These are phyloP conservation scores for Oligia fasciuncula DNA, from an alignment of 2,888 invertebrate genomes.

Conservation along the genomic window DNA sequence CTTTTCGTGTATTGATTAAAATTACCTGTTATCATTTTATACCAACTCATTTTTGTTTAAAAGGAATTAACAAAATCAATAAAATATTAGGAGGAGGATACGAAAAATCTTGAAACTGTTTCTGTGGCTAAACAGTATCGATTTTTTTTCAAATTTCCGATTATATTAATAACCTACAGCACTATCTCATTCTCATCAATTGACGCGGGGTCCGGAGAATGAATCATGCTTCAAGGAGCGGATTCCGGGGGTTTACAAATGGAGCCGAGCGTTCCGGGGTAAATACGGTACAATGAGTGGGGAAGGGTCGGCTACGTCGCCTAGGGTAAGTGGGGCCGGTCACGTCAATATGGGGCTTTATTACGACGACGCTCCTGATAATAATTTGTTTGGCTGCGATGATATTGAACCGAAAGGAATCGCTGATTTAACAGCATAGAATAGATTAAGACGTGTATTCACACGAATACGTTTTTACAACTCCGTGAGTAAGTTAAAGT, in stretches of 20 bases:
- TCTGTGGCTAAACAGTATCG: background rate
- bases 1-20: slow-evolving; percentile 19
- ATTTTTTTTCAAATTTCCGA: background rate
- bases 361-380: slow-evolving; percentile 84
- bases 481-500: slow-evolving; percentile 2
- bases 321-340: slow-evolving; percentile 88
- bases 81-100: background rate
- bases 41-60: background rate
- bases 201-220: slow-evolving; percentile 84
- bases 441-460: slow-evolving; percentile 35
- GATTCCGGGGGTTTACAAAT: slow-evolving; percentile 89
- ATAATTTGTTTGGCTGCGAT: slow-evolving; percentile 84
- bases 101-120: background rate
- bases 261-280: slow-evolving; percentile 88
- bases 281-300: slow-evolving; percentile 88
- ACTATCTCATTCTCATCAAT: slow-evolving; percentile 82
- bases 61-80: background rate
- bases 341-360: slow-evolving; percentile 88
- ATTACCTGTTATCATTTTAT: background rate
- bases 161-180: slow-evolving; percentile 60
- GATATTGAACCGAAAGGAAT: slow-evolving; percentile 67
- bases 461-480: slow-evolving; percentile 9
- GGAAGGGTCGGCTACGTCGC: slow-evolving; percentile 86
- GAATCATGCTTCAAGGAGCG: slow-evolving; percentile 89
- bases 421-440: slow-evolving; percentile 37